Base-by-base conservation (phyloP, 2,888 invertebrate genomes). In the Epirrhoe alternata region DNA sequence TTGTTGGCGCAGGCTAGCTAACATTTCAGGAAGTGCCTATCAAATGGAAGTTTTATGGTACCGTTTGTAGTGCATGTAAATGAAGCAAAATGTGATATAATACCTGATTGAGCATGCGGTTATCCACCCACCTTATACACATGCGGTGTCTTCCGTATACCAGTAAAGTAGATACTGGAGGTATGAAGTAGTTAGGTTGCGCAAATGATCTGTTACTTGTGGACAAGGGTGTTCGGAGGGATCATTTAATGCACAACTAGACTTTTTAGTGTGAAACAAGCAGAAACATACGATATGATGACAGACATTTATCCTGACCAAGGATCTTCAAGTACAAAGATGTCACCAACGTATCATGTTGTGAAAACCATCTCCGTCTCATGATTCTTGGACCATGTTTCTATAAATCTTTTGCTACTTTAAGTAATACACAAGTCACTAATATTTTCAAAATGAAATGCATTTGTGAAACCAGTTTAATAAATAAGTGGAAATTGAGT, bases 71-170 rank as follows among this genome's bases (percentile, higher is more conserved):
- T 58, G 51, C 57, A 59, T 54, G 64, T 64, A 57, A 59, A 38
- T 63, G 30, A 61, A 56, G 56, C 14, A 16, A 56, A 16, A 30
- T 53, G 63, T 56, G 35, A 56, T 56, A 54, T 56, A 64, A 54
- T 50, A 31, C 10, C 49, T 53, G 56, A 67, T 60, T 53, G 61
- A 60, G n/a, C 64, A 64, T 51, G 68, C 61, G 68, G 64, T 64
- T 38, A 61, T 14, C 59, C 58, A 33, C 45, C 45, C 42, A 64
- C 33, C 64, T 51, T 55, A 33, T 17, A 59, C 49, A 61, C 54
- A 61, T 52, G 61, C 67, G 52, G 54, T 61, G 56, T 65, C 64
- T 68, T 68, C 68, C 67, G 60, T 24, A 38, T 67, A 35, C 35
- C 52, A 47, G 50, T 56, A 31, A 60, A 51, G 14, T 10, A 5